A percentile compares a stretch with the other conserved stretches of the same genome.
These are phyloP conservation scores for Orchesella flavescens DNA, from an alignment of 2,888 invertebrate genomes.

Conservation along the genomic window DNA sequence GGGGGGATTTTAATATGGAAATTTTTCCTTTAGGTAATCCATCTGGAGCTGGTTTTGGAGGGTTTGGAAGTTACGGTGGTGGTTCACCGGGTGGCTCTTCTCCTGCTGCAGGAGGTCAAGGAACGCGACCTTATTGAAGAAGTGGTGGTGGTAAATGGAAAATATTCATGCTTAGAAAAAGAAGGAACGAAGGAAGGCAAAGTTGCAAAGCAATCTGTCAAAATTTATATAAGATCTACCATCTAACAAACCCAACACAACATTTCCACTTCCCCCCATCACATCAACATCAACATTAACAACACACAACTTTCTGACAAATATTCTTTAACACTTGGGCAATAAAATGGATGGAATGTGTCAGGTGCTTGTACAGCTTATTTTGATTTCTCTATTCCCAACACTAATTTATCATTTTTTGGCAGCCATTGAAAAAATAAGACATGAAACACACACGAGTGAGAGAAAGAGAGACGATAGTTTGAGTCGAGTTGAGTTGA, in stretches of 20 bases:
- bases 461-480: too few relatives aligned
- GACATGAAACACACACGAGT: too few relatives aligned
- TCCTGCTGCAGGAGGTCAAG: slow-evolving; percentile 69
- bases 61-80: slow-evolving; percentile 54
- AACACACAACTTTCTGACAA: slow-evolving; percentile 39
- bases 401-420: slow-evolving; percentile 59
- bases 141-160: too few relatives aligned
- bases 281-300: slow-evolving; percentile 3
- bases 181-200: too few relatives aligned
- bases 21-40: slow-evolving; percentile 58
- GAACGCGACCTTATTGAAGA: slow-evolving; percentile 56
- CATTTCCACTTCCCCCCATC: too few relatives aligned
- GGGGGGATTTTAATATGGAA: background rate
- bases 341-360: slow-evolving; percentile 51
- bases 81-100: slow-evolving; percentile 64
- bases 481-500: too few relatives aligned
- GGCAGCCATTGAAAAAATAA: slow-evolving; percentile 37
- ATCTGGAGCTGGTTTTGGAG: slow-evolving; percentile 67
- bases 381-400: slow-evolving; percentile 59
- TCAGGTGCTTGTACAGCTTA: slow-evolving; percentile 49
- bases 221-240: too few relatives aligned
- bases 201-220: too few relatives aligned
- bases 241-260: too few relatives aligned
- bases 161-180: too few relatives aligned
- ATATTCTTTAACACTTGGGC: slow-evolving; percentile 39